Conservation (phyloP, 2,113 vertebrate species). For the Herpetotheres cachinnans region DNA sequence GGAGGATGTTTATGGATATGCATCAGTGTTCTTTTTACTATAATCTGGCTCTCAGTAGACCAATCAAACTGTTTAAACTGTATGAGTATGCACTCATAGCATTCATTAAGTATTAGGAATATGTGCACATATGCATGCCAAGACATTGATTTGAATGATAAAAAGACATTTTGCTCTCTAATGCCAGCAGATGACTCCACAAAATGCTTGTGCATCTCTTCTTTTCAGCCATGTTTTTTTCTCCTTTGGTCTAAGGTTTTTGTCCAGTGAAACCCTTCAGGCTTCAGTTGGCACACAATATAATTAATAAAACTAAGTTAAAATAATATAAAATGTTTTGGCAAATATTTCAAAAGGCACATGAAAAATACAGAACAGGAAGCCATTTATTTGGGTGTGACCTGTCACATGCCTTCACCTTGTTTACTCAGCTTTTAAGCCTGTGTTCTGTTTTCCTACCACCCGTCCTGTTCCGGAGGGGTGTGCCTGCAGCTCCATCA, state of each 20-base stretch:
- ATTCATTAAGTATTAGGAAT: background rate
- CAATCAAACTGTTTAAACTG: background rate
- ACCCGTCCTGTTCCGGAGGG: background rate
- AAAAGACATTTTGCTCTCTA: background rate
- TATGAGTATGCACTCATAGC: background rate
- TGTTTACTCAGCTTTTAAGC: background rate
- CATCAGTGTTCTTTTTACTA: background rate
- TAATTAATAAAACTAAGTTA: background rate
- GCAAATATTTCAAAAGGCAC: background rate
- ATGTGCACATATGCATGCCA: background rate
- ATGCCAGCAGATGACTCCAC: background rate
- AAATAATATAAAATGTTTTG: background rate
- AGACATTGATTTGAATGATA: background rate
- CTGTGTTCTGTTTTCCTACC: background rate
- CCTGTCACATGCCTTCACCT: background rate
- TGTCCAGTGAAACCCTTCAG: background rate
- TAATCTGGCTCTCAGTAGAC: background rate
- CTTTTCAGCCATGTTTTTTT: background rate
- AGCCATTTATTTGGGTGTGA: background rate
- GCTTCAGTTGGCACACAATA: background rate
- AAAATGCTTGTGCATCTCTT: background rate
- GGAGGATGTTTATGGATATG: background rate
- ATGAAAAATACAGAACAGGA: background rate
- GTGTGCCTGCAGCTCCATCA: background rate
- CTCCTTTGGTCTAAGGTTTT: background rate